Percentiles rank a stretch among this genome's conserved stretches.
These are phyloP conservation scores for Teleogryllus oceanicus DNA, from an alignment of 2,888 invertebrate genomes.

Conservation along the genomic window DNA sequence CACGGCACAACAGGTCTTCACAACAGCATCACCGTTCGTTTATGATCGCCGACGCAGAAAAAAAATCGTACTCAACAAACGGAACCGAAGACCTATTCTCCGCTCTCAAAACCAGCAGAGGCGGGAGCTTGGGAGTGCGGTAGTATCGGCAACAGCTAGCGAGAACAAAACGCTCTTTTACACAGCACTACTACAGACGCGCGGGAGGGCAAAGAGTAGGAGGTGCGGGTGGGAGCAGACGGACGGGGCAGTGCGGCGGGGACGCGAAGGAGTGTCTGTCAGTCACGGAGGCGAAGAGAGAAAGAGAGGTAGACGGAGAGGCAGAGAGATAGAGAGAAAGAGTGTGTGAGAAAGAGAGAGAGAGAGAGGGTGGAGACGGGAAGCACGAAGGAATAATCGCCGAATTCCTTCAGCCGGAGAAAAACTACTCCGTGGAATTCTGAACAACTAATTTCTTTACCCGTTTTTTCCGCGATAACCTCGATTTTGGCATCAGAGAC, in stretches of 20 bases:
- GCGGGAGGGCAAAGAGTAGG: neutral
- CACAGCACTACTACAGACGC: neutral
- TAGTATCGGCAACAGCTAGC: neutral
- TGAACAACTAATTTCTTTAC: conserved; percentile 37
- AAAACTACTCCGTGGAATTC: neutral
- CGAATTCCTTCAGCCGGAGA: conserved; percentile 20
- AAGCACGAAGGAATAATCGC: neutral
- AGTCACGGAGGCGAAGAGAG: neutral
- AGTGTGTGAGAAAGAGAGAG: neutral
- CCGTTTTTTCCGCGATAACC: conserved; percentile 38
- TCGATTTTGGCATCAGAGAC: conserved; percentile 38
- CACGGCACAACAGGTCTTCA: neutral
- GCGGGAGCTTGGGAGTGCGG: neutral
- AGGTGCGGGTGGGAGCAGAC: neutral
- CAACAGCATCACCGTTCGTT: neutral
- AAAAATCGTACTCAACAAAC: neutral
- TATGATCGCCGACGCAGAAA: neutral
- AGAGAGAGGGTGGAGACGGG: neutral
- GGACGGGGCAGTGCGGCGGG: neutral
- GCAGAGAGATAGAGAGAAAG: neutral
- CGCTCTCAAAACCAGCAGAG: neutral
- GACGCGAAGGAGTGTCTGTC: neutral
- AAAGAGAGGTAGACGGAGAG: neutral
- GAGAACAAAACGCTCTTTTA: neutral
- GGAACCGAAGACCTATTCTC: neutral